Conservation (phyloP, 2,888 invertebrate genomes). For the Leptura quadrifasciata region DNA sequence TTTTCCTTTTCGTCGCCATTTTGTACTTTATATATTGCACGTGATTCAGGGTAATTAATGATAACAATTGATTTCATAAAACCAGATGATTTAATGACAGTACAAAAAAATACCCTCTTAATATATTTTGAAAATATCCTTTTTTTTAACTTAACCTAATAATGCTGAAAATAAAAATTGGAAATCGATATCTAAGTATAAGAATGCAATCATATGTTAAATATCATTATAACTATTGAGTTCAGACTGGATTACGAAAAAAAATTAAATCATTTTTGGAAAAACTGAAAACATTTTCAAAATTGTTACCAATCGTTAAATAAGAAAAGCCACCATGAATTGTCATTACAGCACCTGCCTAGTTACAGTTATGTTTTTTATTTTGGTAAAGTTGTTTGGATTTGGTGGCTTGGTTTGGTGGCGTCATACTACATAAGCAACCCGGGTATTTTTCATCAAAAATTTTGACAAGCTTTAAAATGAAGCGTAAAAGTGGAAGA, state of each 20-base stretch:
- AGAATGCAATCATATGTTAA: too few species aligned
- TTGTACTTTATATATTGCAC: not conserved
- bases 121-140: too few species aligned
- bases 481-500: slow-evolving; percentile 51
- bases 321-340: slow-evolving; percentile 4
- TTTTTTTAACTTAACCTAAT: not conserved
- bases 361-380: slow-evolving; percentile 36
- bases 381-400: slow-evolving; percentile 40
- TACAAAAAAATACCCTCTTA: too few species aligned
- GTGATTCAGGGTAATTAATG: too few species aligned
- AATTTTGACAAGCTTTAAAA: slow-evolving; percentile 35
- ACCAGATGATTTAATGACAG: too few species aligned
- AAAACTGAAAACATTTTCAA: not conserved
- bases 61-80: too few species aligned
- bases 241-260: not conserved
- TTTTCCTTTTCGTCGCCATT: not conserved
- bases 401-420: slow-evolving; percentile 32
- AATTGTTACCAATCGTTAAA: slow-evolving; percentile 4
- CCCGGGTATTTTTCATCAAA: slow-evolving; percentile 27
- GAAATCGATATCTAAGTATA: too few species aligned
- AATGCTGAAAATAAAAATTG: too few species aligned
- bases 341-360: slow-evolving; percentile 8
- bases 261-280: not conserved
- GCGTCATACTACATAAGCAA: slow-evolving; percentile 33
- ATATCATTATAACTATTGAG: not conserved